Conservation (phyloP, 2,888 invertebrate species). For the Tetheella fluctuosa region DNA sequence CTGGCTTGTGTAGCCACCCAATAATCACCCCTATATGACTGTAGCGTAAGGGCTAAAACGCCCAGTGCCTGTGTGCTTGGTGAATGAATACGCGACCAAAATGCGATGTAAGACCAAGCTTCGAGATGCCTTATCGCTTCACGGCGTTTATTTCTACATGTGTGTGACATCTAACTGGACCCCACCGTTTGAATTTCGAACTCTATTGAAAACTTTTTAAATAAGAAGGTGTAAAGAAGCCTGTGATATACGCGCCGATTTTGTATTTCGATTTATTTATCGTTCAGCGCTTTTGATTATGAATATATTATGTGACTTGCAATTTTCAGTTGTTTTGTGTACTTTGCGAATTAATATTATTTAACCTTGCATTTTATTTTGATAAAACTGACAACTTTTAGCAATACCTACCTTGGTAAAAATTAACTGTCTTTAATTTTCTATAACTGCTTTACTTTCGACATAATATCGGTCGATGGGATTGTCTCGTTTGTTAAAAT, state of each 20-base stretch:
- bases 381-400: neutral
- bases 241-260: constrained; percentile 8
- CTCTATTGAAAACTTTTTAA: constrained; percentile 2
- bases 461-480: neutral
- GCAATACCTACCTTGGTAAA: neutral
- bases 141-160: constrained; percentile 43
- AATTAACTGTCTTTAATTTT: neutral
- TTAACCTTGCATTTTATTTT: constrained; percentile 1
- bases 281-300: constrained; percentile 2
- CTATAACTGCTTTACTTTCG: neutral
- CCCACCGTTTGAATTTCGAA: constrained; percentile 44
- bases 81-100: constrained; percentile 33
- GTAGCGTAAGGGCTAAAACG: constrained; percentile 36
- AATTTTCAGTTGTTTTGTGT: constrained; percentile 7
- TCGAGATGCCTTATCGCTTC: constrained; percentile 70
- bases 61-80: constrained; percentile 44
- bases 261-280: constrained; percentile 2
- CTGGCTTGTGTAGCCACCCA: constrained; percentile 76
- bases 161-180: constrained; percentile 36
- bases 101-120: constrained; percentile 34
- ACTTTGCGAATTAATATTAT: neutral
- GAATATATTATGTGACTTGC: constrained; percentile 9
- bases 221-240: constrained; percentile 8
- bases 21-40: constrained; percentile 43
- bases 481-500: neutral